phyloP scores from a whole-genome alignment of 2,113 vertebrate species.

The Barbus barbus region DNA sequence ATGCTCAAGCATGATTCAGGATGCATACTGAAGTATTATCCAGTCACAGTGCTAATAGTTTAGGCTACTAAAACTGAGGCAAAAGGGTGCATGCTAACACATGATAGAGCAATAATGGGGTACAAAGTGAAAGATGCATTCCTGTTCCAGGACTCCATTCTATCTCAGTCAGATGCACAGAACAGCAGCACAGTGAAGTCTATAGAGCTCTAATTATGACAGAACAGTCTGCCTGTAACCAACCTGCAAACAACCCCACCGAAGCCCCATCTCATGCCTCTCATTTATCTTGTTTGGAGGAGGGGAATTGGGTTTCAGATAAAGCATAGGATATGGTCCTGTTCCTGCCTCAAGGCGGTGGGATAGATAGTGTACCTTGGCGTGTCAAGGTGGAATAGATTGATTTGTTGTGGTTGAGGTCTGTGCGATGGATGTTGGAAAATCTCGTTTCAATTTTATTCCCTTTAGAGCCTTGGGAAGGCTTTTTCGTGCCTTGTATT shows the following conservation, averaged over 20 bases:
- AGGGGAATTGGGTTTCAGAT: conserved; percentile 55
- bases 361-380: conserved; percentile 56
- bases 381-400: conserved; percentile 49
- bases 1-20: background rate
- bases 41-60: background rate
- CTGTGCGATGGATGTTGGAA: conserved; percentile 46
- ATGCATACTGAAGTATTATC: background rate
- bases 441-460: conserved; percentile 45
- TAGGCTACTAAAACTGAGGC: background rate
- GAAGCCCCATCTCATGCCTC: conserved; percentile 46
- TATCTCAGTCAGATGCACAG: conserved; percentile 30
- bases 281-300: conserved; percentile 60
- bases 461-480: conserved; percentile 24
- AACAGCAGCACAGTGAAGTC: conserved; percentile 18
- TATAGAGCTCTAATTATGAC: conserved; percentile 40
- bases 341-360: conserved; percentile 51
- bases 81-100: background rate
- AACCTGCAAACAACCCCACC: conserved; percentile 34
- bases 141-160: conserved; percentile 1
- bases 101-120: background rate
- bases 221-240: conserved; percentile 36
- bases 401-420: conserved; percentile 52
- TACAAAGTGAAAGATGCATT: background rate
- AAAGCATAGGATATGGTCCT: conserved; percentile 53
- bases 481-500: conserved; percentile 17